Evolutionary conservation across 92 coral and sea anemone genomes (phyloP).

Genomic region (Siderastrea radians): DNA sequence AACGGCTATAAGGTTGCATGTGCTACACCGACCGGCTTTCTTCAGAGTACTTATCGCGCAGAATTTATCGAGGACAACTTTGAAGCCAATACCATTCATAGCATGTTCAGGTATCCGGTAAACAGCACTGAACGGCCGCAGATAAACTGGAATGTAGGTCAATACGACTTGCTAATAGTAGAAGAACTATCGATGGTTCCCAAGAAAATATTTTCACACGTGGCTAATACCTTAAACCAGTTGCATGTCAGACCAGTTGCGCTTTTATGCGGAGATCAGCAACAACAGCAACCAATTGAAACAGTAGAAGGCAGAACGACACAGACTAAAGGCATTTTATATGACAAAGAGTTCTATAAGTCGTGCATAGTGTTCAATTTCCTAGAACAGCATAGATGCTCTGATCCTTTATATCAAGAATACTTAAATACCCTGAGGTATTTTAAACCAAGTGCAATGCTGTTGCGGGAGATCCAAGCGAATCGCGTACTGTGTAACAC

Average conservation of each 20-base stretch:
- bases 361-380: not conserved
- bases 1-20: not conserved
- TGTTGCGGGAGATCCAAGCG: not conserved
- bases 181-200: slow-evolving; percentile 62
- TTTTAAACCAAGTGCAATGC: slow-evolving; percentile 2
- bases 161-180: slow-evolving; percentile 19
- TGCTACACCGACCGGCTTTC: slow-evolving; percentile 49
- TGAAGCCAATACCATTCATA: slow-evolving; percentile 25
- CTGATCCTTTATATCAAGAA: slow-evolving; percentile 14
- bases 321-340: no score
- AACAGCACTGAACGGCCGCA: not conserved
- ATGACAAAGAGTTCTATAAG: not conserved
- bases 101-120: slow-evolving; percentile 35
- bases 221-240: slow-evolving; percentile 16
- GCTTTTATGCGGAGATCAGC: slow-evolving; percentile 31
- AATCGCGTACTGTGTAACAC: not conserved
- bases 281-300: slow-evolving; percentile 55
- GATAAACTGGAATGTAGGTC: slow-evolving; percentile 15
- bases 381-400: slow-evolving; percentile 24
- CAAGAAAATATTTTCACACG: slow-evolving; percentile 4
- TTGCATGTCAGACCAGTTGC: slow-evolving; percentile 37
- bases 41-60: not conserved
- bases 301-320: not conserved
- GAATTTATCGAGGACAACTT: not conserved
- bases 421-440: slow-evolving; percentile 1